Percentiles rank a stretch among this genome's conserved stretches.
phyloP scores from a whole-genome alignment of 2,888 invertebrate species.

The Anticlea derivata region DNA sequence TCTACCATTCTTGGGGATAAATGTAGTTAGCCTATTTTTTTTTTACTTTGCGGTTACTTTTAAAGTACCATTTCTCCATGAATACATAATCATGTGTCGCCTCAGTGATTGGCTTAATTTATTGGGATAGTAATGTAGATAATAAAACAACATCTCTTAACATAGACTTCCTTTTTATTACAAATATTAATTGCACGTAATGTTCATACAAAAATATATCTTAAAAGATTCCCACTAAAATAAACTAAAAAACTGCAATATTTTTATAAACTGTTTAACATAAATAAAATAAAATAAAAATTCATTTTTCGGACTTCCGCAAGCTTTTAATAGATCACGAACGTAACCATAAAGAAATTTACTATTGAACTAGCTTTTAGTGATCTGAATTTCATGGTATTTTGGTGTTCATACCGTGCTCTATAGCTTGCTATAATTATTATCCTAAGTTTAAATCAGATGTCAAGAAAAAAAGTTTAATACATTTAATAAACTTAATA shows the following conservation, averaged over 20 bases:
- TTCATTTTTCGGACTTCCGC: too few species aligned
- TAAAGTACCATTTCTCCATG: too few species aligned
- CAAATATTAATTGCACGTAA: slow-evolving; percentile 82
- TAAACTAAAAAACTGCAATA: slow-evolving; percentile 71
- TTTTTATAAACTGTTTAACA: slow-evolving; percentile 37
- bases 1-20: too few species aligned
- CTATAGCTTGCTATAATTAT: slow-evolving; percentile 1
- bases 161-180: slow-evolving; percentile 78
- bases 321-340: not conserved
- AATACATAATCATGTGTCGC: too few species aligned
- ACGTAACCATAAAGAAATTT: too few species aligned
- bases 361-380: too few species aligned
- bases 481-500: too few species aligned
- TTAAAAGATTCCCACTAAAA: slow-evolving; percentile 77
- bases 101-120: too few species aligned
- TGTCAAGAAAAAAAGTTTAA: slow-evolving; percentile 67
- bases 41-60: too few species aligned
- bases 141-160: slow-evolving; percentile 52
- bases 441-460: slow-evolving; percentile 52
- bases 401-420: not conserved
- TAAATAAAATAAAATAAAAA: slow-evolving; percentile 13
- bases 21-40: too few species aligned
- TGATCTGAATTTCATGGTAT: not conserved
- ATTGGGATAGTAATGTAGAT: too few species aligned
- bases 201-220: slow-evolving; percentile 82